Percentiles rank a stretch among this genome's conserved stretches.
phyloP scores from a whole-genome alignment of 2,113 vertebrate species.

The rabbit (Oryctolagus cuniculus) region mOryCun1.1 NC_091435.1:108955001-108955500 shows the following conservation, averaged over 20 bases:
- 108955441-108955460: background rate
- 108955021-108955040: too few relatives aligned
- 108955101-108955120: too few relatives aligned
- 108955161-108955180: background rate
- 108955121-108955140: too few relatives aligned
- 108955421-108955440: slow-evolving; percentile 20
- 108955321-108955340: background rate
- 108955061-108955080: too few relatives aligned
- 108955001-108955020: too few relatives aligned
- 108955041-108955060: too few relatives aligned
- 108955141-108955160: too few relatives aligned
- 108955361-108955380: too few relatives aligned
- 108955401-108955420: background rate
- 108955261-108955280: background rate
- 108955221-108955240: background rate
- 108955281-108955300: background rate
- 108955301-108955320: too few relatives aligned
- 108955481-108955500: slow-evolving; percentile 61
- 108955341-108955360: too few relatives aligned
- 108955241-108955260: background rate
- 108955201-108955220: background rate
- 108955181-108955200: slow-evolving; percentile 5
- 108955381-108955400: slow-evolving; percentile 26
- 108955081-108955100: too few relatives aligned
- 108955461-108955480: slow-evolving; percentile 51